These are phyloP conservation scores for Porites cylindrica DNA, from an alignment of 92 coral and sea anemone genomes.

Conservation along the genomic window DNA sequence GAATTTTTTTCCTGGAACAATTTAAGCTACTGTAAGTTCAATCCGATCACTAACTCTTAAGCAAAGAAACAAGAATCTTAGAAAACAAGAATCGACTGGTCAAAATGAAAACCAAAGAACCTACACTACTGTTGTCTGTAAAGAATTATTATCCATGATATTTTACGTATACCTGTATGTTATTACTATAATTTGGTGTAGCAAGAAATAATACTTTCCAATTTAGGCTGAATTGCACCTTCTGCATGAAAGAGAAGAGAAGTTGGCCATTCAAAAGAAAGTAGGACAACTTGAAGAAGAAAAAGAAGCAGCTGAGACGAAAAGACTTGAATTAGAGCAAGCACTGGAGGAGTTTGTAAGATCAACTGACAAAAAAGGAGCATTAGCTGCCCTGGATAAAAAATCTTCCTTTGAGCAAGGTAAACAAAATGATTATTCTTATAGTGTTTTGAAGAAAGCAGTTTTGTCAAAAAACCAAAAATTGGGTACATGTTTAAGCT, in stretches of 20 bases:
- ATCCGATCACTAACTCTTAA: too few relatives aligned
- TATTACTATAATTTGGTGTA: not conserved
- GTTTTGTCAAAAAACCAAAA: too few relatives aligned
- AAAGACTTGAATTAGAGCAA: constrained; percentile 81
- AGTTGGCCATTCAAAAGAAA: constrained; percentile 74
- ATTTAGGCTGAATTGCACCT: constrained; percentile 45
- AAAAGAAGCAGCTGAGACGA: constrained; percentile 77
- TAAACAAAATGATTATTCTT: not conserved
- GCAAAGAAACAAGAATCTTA: too few relatives aligned
- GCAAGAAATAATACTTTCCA: not conserved
- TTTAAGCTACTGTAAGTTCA: too few relatives aligned
- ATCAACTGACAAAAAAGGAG: constrained; percentile 83
- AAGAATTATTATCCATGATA: too few relatives aligned
- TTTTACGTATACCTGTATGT: too few relatives aligned
- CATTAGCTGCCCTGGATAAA: constrained; percentile 16
- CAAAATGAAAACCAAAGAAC: too few relatives aligned
- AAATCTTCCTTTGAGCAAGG: constrained; percentile 32
- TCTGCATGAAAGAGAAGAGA: constrained; percentile 80
- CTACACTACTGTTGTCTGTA: too few relatives aligned
- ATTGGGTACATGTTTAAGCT: too few relatives aligned
- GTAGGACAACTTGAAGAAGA: constrained; percentile 82
- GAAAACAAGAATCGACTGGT: too few relatives aligned
- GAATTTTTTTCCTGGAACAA: too few relatives aligned
- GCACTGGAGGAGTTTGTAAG: constrained; percentile 95
- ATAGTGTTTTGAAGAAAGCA: not conserved